A percentile compares a stretch with the other conserved stretches of the same genome.
phyloP scores from a whole-genome alignment of 2,888 invertebrate genomes.

The Spilarctia lutea region DNA sequence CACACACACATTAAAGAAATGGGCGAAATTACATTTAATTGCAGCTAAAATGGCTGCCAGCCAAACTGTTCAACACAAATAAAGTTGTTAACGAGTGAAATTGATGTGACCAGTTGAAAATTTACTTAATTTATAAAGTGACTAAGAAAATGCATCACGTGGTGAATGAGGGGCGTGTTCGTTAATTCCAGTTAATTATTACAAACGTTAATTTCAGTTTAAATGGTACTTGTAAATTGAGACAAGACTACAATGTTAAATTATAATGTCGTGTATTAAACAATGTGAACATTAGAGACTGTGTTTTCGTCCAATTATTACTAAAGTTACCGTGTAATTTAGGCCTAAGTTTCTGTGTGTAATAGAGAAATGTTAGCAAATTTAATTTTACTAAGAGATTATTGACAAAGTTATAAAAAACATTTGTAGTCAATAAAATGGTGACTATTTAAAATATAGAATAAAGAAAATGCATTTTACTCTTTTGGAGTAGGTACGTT shows the following conservation, averaged over 20 bases:
- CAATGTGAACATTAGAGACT: neutral
- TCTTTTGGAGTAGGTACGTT: neutral
- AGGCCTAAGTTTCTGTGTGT: neutral
- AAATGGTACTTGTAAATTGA: neutral
- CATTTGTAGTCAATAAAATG: neutral
- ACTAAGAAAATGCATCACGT: slow-evolving; percentile 29
- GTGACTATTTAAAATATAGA: neutral
- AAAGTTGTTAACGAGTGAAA: slow-evolving; percentile 55
- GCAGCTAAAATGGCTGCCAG: slow-evolving; percentile 54
- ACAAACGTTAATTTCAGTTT: slow-evolving; percentile 1
- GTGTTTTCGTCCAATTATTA: neutral
- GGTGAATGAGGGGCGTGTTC: slow-evolving; percentile 7
- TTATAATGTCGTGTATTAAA: neutral
- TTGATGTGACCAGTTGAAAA: slow-evolving; percentile 48
- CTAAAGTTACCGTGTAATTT: neutral
- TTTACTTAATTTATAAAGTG: slow-evolving; percentile 58
- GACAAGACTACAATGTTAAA: neutral
- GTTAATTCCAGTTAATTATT: slow-evolving; percentile 1
- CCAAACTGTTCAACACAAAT: slow-evolving; percentile 51
- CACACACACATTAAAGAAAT: slow-evolving; percentile 40
- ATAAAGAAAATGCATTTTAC: neutral
- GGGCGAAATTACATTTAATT: slow-evolving; percentile 58
- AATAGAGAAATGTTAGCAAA: neutral
- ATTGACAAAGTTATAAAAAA: neutral
- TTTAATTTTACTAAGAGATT: neutral